Evolutionary conservation across 2,113 vertebrate genomes (phyloP), one percentile per base, ranked within the genome.

Genomic region (Paedocypris sp.): DNA sequence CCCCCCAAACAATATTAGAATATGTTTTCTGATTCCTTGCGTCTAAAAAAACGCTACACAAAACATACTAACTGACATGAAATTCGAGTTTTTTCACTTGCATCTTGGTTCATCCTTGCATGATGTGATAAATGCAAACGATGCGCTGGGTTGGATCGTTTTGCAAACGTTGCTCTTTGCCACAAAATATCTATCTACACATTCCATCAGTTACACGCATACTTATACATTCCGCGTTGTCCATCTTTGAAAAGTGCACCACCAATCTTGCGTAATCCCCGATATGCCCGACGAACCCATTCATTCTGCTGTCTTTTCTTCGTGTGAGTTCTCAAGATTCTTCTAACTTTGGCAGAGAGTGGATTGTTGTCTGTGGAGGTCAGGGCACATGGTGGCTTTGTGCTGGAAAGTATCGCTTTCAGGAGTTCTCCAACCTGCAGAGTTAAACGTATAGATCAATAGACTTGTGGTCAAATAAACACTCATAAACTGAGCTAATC

Each of bases 361-460:
- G 71, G 72, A 75, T 72, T 73, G 74, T 64, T 67, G 73, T 75
- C 76, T 71, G 75, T 67, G 67, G 51, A 3, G 46, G 51, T 46
- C 51, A 80, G 78, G 78, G 79, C 84, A 85, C 82, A 83, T 82
- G 84, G 71, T 70, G 67, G 74, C 79, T 82, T 85, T 85, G 79
- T 84, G 76, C 62, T 35, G 35, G 66, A 67, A 68, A 81, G 78
- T 42, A 64, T 67, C 72, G 69, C 75, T 77, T 80, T 74, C 67
- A 76, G 76, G 78, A 78, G 73, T 79, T 73, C 72, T 75, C 78
- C 77, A 35, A 75, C 83, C 79, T 66, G 76, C 75, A 72, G 84
- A 84, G 83, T 80, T 85, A 82, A 85, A 85, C 83, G 83, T 84
- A 85, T 85, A 85, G 83, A 85, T 83, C 79, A 79, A 81, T 78